A percentile compares a stretch with the other conserved stretches of the same genome.
Evolutionary conservation across 2,888 invertebrate species (phyloP).

Genomic region (Ochlodes sylvanus): DNA sequence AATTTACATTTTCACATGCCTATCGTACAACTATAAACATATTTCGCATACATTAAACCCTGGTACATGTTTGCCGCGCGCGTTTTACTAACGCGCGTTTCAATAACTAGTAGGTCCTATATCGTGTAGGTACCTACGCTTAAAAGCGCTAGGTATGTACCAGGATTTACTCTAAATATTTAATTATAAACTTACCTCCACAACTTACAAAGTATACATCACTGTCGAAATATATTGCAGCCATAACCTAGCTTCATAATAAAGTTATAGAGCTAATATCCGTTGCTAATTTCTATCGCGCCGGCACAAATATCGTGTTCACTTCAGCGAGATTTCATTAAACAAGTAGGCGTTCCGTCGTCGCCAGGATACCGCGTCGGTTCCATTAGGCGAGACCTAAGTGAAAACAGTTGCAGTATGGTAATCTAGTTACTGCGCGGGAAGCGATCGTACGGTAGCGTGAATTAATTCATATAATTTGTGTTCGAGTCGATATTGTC

Average conservation of each 20-base stretch:
- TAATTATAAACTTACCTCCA: too few relatives aligned
- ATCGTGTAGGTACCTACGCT: too few relatives aligned
- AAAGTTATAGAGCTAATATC: constrained; percentile 25
- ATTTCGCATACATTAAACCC: too few relatives aligned
- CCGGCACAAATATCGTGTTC: constrained; percentile 12
- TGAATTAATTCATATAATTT: constrained; percentile 24
- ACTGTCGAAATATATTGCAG: not conserved
- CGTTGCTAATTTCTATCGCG: constrained; percentile 19
- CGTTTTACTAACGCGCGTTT: too few relatives aligned
- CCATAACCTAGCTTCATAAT: constrained; percentile 7
- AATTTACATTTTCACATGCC: too few relatives aligned
- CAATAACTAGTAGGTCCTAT: too few relatives aligned
- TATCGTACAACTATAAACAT: too few relatives aligned
- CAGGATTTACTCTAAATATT: too few relatives aligned
- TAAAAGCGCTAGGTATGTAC: too few relatives aligned
- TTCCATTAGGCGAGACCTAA: not conserved
- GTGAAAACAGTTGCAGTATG: constrained; percentile 1
- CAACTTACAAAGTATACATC: too few relatives aligned
- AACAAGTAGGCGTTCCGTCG: not conserved
- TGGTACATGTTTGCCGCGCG: too few relatives aligned
- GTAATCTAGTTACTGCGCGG: not conserved
- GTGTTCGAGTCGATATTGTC: constrained; percentile 38
- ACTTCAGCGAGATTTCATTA: constrained; percentile 9
- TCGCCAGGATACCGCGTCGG: constrained; percentile 1
- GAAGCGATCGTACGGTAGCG: not conserved